A percentile compares a stretch with the other conserved stretches of the same genome.
phyloP scores from a whole-genome alignment of 1,140 invertebrate genomes.

The Drosophila azteca region DNA sequence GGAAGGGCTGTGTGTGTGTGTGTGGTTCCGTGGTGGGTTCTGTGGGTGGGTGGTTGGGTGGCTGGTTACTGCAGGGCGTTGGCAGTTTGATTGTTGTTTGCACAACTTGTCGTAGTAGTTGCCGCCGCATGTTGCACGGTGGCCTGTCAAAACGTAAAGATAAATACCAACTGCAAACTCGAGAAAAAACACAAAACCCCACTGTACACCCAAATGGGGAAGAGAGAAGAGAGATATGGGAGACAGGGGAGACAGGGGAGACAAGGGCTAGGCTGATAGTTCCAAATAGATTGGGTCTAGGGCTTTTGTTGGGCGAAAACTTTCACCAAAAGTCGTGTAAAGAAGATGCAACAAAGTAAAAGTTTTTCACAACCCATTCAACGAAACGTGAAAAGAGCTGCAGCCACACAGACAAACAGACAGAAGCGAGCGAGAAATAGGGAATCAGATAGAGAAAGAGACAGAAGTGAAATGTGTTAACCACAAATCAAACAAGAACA shows the following conservation, averaged over 20 bases:
- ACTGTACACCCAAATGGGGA: neutral
- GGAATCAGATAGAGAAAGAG: constrained; percentile 1
- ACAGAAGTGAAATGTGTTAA: constrained; percentile 42
- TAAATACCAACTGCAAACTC: constrained; percentile 67
- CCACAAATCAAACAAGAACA: constrained; percentile 49
- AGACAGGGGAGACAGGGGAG: no score
- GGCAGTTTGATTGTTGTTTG: constrained; percentile 76
- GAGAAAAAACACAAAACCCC: constrained; percentile 9
- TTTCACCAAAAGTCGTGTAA: constrained; percentile 49
- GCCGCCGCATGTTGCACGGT: constrained; percentile 57
- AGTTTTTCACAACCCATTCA: constrained; percentile 42
- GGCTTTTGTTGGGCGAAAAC: constrained; percentile 39
- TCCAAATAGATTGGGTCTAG: constrained; percentile 28
- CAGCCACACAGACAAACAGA: neutral
- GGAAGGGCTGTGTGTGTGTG: no score
- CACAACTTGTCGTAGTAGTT: constrained; percentile 76
- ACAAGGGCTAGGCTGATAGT: constrained; percentile 6
- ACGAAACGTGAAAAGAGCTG: constrained; percentile 32
- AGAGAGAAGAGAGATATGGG: no score
- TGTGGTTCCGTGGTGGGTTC: neutral
- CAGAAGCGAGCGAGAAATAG: constrained; percentile 16
- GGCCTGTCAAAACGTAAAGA: constrained; percentile 70
- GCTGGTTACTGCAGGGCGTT: constrained; percentile 55
- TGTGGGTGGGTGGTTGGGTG: constrained; percentile 48
- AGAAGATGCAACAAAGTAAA: constrained; percentile 56